Conservation (phyloP, 2,888 invertebrate genomes). For the Nematopogon swammerdamellus region DNA sequence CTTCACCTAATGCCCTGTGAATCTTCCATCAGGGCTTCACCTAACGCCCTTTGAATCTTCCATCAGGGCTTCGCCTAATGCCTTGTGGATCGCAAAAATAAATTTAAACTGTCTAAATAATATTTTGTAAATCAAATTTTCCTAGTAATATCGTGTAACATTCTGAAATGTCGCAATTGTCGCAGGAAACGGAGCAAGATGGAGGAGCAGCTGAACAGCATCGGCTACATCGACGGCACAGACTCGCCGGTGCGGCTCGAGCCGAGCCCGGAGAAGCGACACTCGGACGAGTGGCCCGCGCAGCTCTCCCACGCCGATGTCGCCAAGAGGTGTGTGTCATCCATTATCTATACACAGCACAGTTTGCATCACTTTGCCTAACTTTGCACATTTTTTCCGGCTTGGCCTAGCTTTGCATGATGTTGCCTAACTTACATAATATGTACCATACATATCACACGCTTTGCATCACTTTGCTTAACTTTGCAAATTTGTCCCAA, state of each 20-base stretch:
- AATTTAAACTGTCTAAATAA: no score
- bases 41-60: no score
- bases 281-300: slow-evolving; percentile 6
- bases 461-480: no score
- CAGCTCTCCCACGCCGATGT: slow-evolving; percentile 16
- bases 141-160: no score
- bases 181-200: slow-evolving; percentile 66
- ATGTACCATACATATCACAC: not conserved
- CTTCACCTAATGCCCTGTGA: no score
- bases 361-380: not conserved
- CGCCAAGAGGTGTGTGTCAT: slow-evolving; percentile 19
- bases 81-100: no score
- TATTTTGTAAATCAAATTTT: no score
- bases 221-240: slow-evolving; percentile 77
- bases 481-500: no score
- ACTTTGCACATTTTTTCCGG: not conserved
- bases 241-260: slow-evolving; percentile 26
- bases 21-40: no score
- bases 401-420: not conserved
- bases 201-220: slow-evolving; percentile 74
- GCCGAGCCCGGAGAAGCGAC: slow-evolving; percentile 11
- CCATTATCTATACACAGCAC: not conserved
- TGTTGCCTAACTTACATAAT: not conserved
- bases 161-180: no score
- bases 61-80: no score